phyloP scores from a whole-genome alignment of 2,888 invertebrate species.

The Nudaria mundana region DNA sequence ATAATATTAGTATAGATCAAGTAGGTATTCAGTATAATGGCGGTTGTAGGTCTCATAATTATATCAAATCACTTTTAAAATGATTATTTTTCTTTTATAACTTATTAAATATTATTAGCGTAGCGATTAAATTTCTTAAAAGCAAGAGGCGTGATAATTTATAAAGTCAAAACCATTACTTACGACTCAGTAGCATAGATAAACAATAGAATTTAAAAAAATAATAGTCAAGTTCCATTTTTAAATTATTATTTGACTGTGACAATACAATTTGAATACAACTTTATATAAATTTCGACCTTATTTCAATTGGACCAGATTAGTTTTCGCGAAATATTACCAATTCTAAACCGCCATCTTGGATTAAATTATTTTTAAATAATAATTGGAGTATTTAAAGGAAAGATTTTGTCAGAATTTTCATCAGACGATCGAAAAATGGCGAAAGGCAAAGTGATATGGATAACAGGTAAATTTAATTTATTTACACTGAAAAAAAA shows the following conservation, averaged over 20 bases:
- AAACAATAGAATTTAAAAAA: slow-evolving; percentile 20
- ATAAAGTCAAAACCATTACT: slow-evolving; percentile 14
- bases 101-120: no score
- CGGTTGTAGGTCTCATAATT: no score
- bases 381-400: slow-evolving; percentile 36
- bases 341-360: neutral
- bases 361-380: neutral
- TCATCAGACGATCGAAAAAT: slow-evolving; percentile 58
- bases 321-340: neutral
- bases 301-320: accelerated
- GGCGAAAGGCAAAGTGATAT: slow-evolving; percentile 59
- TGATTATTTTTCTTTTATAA: no score
- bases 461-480: slow-evolving; percentile 56
- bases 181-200: slow-evolving; percentile 5
- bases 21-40: no score
- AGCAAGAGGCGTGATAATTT: neutral
- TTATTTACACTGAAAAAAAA: neutral
- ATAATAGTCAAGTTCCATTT: slow-evolving; percentile 18
- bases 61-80: no score
- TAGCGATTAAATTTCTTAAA: no score
- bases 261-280: slow-evolving; percentile 4
- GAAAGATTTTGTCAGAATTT: neutral
- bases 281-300: neutral
- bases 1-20: no score
- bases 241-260: slow-evolving; percentile 16